Evolutionary conservation across 2,797 vertebrate genomes (phyloP).

Genomic region (Odontamblyopus lacepedii): DNA sequence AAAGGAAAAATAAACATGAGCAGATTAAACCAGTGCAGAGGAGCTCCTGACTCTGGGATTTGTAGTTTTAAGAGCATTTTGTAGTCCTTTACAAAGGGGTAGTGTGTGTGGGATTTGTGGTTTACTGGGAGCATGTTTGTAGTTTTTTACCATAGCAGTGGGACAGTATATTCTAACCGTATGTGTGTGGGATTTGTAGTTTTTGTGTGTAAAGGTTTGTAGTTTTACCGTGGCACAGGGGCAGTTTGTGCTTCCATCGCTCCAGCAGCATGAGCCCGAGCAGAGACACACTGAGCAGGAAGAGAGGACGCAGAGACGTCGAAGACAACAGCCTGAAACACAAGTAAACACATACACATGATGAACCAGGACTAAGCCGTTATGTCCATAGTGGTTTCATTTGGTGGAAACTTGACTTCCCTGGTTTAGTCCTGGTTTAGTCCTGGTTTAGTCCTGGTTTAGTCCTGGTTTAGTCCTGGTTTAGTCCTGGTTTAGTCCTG

Average conservation of each 20-base stretch:
- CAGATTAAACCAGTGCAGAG: background rate
- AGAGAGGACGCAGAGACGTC: constrained; percentile 89
- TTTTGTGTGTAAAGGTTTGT: background rate
- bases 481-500: background rate
- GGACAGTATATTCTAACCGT: too few relatives aligned
- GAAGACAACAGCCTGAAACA: constrained; percentile 89
- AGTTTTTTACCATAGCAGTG: background rate
- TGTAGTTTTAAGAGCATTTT: background rate
- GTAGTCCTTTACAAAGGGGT: background rate
- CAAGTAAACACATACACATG: background rate
- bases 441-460: too few relatives aligned
- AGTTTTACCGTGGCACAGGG: constrained; percentile 78
- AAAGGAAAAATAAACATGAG: background rate
- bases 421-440: too few relatives aligned
- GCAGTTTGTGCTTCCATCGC: constrained; percentile 89
- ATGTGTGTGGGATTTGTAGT: background rate
- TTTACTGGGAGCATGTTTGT: background rate
- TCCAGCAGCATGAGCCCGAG: constrained; percentile 89
- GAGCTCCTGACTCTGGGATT: background rate
- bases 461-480: too few relatives aligned
- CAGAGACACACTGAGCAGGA: constrained; percentile 87
- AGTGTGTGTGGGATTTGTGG: background rate
- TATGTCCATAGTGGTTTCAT: too few relatives aligned
- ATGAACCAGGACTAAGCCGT: background rate
- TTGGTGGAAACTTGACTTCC: too few relatives aligned